These are phyloP conservation scores for Rhopalosiphum maidis DNA, from an alignment of 1,140 invertebrate genomes.

Conservation along the genomic window DNA sequence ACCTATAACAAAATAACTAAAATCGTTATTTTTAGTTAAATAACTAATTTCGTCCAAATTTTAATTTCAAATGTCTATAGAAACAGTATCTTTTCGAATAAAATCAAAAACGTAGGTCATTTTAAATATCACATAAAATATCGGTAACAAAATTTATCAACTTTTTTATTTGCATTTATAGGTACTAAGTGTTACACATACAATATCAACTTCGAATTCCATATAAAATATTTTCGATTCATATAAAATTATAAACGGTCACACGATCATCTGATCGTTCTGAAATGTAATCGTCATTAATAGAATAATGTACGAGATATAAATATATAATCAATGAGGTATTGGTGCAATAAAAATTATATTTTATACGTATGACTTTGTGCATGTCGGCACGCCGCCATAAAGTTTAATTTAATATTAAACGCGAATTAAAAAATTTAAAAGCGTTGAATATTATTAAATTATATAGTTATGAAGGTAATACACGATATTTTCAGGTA, in stretches of 20 bases:
- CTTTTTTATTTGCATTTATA: not conserved
- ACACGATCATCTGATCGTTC: not conserved
- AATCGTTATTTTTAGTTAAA: too few species aligned
- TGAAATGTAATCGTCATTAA: too few species aligned
- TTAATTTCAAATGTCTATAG: too few species aligned
- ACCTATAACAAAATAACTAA: too few species aligned
- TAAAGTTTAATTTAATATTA: not conserved
- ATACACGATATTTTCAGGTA: not conserved
- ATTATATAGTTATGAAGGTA: not conserved
- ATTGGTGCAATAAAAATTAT: not conserved
- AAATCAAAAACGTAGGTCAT: too few species aligned
- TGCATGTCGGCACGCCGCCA: not conserved
- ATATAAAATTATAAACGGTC: not conserved
- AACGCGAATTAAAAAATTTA: constrained; percentile 19
- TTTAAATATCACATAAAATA: not conserved
- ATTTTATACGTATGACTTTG: not conserved
- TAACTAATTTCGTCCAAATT: too few species aligned
- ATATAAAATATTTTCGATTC: not conserved
- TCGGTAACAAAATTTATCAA: not conserved
- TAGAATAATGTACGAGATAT: not conserved
- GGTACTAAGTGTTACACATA: not conserved
- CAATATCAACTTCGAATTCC: not conserved
- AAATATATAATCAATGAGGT: not conserved
- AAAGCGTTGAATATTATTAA: not conserved
- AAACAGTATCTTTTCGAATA: too few species aligned